Conservation (phyloP, 2,797 vertebrate genomes). For the Vipera ursinii region DNA sequence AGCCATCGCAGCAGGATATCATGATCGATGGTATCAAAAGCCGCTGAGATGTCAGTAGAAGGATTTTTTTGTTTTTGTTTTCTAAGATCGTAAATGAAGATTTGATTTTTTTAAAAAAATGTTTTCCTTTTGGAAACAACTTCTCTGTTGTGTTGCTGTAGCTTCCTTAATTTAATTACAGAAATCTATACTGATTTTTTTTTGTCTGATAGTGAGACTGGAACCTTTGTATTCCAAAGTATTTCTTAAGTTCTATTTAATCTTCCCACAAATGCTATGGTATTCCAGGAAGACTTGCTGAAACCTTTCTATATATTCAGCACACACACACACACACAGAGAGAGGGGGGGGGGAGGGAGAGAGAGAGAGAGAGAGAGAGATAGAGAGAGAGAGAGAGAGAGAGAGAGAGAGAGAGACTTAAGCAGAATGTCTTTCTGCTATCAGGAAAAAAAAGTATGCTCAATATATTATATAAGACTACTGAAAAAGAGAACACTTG, state of each 20-base stretch:
- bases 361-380: background rate
- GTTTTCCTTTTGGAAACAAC: background rate
- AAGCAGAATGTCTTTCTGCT: background rate
- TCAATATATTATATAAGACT: background rate
- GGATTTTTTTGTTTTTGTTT: background rate
- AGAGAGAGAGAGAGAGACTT: too few relatives aligned
- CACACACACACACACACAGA: too few relatives aligned
- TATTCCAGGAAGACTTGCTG: background rate
- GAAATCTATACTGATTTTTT: background rate
- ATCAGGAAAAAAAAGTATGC: background rate
- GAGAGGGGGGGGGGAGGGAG: too few relatives aligned
- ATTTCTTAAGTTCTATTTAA: slow-evolving; percentile 4
- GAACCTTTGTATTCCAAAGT: background rate
- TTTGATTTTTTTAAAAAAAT: background rate
- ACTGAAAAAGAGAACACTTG: background rate
- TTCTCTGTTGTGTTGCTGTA: background rate
- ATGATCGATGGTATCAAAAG: too few relatives aligned
- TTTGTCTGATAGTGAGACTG: background rate
- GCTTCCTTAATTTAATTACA: background rate
- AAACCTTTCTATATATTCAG: background rate
- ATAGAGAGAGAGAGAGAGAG: too few relatives aligned
- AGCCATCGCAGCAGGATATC: too few relatives aligned
- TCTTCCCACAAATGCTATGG: background rate
- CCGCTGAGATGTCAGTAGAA: background rate
- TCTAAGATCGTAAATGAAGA: background rate